Evolutionary conservation across 2,113 vertebrate genomes (phyloP).

Genomic region (Eudyptes chrysolophus): DNA sequence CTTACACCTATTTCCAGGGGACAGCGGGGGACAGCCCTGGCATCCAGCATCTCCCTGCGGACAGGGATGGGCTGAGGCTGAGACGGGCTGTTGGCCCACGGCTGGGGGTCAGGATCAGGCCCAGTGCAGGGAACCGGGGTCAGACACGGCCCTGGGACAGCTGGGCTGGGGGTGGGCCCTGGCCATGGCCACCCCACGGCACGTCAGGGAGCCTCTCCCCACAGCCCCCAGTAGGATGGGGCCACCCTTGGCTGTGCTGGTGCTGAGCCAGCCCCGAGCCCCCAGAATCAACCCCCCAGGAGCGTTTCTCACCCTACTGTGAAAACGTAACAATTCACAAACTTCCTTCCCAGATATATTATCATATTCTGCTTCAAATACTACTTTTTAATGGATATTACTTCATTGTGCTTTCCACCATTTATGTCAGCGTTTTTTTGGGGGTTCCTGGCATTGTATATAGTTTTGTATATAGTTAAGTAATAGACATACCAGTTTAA

Average conservation of each 20-base stretch:
- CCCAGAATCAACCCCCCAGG: neutral
- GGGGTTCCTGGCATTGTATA: neutral
- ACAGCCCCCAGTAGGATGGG: neutral
- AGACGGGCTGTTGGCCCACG: fast-evolving
- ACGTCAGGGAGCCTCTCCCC: neutral
- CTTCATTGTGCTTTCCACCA: neutral
- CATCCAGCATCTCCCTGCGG: neutral
- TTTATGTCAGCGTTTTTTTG: neutral
- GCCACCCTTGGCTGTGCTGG: neutral
- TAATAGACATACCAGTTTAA: neutral
- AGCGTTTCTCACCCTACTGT: neutral
- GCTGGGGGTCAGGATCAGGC: neutral
- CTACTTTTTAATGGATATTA: neutral
- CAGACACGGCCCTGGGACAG: neutral
- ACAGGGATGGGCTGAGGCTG: neutral
- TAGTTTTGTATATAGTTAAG: neutral
- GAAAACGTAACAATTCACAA: neutral
- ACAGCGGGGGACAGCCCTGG: neutral
- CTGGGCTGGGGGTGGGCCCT: too few species aligned
- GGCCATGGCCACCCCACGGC: too few species aligned
- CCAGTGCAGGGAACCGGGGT: neutral
- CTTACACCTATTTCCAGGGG: neutral
- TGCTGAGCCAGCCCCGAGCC: neutral
- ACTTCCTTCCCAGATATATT: neutral
- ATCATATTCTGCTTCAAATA: neutral